phyloP scores from a whole-genome alignment of 2,113 vertebrate species.

The Hemiprocne comata region DNA sequence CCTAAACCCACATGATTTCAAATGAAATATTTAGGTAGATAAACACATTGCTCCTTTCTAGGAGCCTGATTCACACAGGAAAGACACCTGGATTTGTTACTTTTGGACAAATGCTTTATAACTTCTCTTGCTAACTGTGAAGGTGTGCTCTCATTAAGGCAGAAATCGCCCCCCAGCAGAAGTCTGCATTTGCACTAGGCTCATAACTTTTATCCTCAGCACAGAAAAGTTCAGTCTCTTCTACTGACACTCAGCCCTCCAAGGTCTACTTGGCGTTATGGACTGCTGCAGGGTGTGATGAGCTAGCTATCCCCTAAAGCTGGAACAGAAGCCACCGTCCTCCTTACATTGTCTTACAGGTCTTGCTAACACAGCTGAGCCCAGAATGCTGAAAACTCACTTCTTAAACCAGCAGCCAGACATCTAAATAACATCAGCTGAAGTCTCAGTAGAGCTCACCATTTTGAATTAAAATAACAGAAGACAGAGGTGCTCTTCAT shows the following conservation, averaged over 20 bases:
- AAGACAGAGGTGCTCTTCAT: not conserved
- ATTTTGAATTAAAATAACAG: not conserved
- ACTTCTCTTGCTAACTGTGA: not conserved
- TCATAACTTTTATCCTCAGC: not conserved
- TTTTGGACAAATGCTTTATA: not conserved
- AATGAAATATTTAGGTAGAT: not conserved
- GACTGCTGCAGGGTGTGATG: not conserved
- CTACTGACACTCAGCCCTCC: not conserved
- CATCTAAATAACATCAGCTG: not conserved
- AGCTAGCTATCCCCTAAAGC: not conserved
- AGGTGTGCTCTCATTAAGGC: not conserved
- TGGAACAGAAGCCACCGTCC: not conserved
- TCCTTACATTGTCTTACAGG: not conserved
- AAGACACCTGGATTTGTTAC: not conserved
- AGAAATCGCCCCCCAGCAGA: not conserved
- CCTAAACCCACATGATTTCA: not conserved
- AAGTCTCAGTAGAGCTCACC: not conserved
- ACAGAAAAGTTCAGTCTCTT: not conserved
- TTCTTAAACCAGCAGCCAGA: not conserved
- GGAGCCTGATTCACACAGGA: not conserved
- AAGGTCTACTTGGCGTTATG: not conserved
- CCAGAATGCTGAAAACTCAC: not conserved
- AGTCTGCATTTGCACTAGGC: not conserved
- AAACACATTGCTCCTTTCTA: not conserved
- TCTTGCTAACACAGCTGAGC: not conserved